Evolutionary conservation across 2,888 invertebrate species (phyloP).

Genomic region (Meiosimyza platycephala): DNA sequence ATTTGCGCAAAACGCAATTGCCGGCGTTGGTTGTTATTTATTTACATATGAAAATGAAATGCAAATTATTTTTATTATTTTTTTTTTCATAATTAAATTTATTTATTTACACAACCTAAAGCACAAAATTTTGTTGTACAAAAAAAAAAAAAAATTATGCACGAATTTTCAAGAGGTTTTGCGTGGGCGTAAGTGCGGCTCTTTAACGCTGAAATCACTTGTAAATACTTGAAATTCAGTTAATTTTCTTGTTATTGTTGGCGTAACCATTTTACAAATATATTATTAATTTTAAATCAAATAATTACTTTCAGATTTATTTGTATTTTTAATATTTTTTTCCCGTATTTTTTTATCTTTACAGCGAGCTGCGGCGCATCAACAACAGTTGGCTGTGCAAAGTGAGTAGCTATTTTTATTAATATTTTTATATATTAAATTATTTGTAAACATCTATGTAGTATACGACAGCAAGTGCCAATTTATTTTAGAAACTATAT

Average conservation of each 20-base stretch:
- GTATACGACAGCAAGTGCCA: slow-evolving; percentile 47
- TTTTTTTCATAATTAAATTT: too few relatives aligned
- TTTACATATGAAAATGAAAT: too few relatives aligned
- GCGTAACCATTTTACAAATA: background rate
- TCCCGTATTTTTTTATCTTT: slow-evolving; percentile 64
- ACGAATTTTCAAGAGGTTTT: background rate
- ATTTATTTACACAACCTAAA: too few relatives aligned
- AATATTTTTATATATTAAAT: slow-evolving; percentile 10
- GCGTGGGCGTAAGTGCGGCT: too few relatives aligned
- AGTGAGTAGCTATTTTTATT: slow-evolving; percentile 59
- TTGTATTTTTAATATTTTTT: slow-evolving; percentile 4
- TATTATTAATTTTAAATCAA: slow-evolving; percentile 19
- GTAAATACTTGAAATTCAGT: background rate
- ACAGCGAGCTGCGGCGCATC: slow-evolving; percentile 77
- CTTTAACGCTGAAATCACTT: background rate
- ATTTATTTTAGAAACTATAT: slow-evolving; percentile 4
- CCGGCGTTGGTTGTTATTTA: too few relatives aligned
- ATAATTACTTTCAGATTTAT: slow-evolving; percentile 8
- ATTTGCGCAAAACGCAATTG: too few relatives aligned
- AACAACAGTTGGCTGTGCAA: slow-evolving; percentile 72
- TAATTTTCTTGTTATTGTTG: background rate
- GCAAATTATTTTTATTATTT: too few relatives aligned
- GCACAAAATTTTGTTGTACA: background rate
- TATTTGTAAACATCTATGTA: background rate
- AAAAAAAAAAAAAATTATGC: background rate